Evolutionary conservation across 2,797 vertebrate genomes (phyloP), one percentile per base, ranked within the genome.

Genomic region (Rousettus madagascariensis): DNA sequence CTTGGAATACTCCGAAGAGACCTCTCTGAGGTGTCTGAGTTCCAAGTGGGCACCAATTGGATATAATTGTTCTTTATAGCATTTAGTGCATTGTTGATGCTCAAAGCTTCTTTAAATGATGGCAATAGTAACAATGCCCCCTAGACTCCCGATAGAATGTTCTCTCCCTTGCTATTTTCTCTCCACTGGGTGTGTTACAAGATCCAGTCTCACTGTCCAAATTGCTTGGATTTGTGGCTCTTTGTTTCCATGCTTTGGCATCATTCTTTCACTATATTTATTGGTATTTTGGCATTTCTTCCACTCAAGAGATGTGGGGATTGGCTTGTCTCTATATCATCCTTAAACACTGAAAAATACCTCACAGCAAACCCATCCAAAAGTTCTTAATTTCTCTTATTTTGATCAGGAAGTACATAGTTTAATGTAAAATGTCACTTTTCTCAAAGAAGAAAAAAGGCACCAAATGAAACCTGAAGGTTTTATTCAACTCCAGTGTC

Each of bases 331-430:
- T 69, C 12, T 75, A 1, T 55, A 24, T 17, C 1, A 43, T 92
- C 9, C 20, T 88, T 86, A 88, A 74, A 28, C 7, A 82, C 43
- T 74, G 22, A 94, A 91, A 90, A 80, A 66, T 36, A 53, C 11
- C 19, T 74, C 24, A 85, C 0, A 41, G 43, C 2, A 66, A 85
- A 55, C 1, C 2, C 17, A 74, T 41, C 4, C 7, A 86, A 43
- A 96, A 77, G 6, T 68, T 65, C 19, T 79, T 78, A 51, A 79
- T 86, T 95, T 97, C 19, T 77, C 26, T 84, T 85, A 88, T 53
- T 95, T 72, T 80, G 22, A 86, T 55, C 9, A 68, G 8, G 20
- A 83, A 93, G 80, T 85, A 10, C 15, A 69, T 59, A 94, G 13
- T 69, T 79, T 63, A 6, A 85, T 69, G 16, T 36, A 15, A 65